Evolutionary conservation across 2,797 vertebrate genomes (phyloP).

Genomic region (Lacerta agilis): DNA sequence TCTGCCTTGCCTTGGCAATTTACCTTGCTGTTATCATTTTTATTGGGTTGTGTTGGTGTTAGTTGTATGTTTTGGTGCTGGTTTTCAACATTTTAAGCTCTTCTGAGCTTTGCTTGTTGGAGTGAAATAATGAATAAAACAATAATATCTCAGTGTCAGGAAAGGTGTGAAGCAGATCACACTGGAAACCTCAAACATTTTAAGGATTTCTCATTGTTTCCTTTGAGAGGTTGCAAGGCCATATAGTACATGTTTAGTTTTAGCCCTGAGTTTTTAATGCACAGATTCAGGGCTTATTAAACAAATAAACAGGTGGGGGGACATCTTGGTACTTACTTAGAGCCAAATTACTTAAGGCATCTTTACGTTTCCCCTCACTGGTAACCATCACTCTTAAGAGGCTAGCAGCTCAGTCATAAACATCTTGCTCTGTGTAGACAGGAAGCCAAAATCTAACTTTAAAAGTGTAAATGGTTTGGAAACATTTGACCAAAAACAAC

Average conservation of each 20-base stretch:
- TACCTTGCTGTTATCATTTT: background rate
- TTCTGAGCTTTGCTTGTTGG: too few species aligned
- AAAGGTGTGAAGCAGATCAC: background rate
- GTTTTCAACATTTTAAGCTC: background rate
- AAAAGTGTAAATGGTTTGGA: conserved; percentile 69
- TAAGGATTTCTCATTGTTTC: conserved; percentile 12
- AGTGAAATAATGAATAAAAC: background rate
- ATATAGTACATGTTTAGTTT: conserved; percentile 29
- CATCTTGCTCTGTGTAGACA: conserved; percentile 72
- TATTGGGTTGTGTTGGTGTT: background rate
- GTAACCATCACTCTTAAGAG: conserved; percentile 64
- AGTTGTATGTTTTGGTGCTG: background rate
- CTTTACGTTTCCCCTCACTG: conserved; percentile 71
- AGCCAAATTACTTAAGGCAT: conserved; percentile 68
- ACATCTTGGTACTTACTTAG: conserved; percentile 15
- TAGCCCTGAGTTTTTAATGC: background rate
- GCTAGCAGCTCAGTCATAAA: conserved; percentile 73
- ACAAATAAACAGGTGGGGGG: conserved; percentile 1
- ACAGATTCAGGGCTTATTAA: conserved; percentile 10
- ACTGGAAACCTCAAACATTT: conserved; percentile 41
- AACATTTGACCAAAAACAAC: conserved; percentile 57
- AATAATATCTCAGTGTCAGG: background rate
- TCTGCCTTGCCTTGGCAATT: background rate
- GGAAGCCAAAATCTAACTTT: conserved; percentile 73
- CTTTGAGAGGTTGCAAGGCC: conserved; percentile 5